Evolutionary conservation across 2,113 vertebrate genomes (phyloP), one percentile per base, ranked within the genome.

Genomic region (Eulacestoma nigropectus): DNA sequence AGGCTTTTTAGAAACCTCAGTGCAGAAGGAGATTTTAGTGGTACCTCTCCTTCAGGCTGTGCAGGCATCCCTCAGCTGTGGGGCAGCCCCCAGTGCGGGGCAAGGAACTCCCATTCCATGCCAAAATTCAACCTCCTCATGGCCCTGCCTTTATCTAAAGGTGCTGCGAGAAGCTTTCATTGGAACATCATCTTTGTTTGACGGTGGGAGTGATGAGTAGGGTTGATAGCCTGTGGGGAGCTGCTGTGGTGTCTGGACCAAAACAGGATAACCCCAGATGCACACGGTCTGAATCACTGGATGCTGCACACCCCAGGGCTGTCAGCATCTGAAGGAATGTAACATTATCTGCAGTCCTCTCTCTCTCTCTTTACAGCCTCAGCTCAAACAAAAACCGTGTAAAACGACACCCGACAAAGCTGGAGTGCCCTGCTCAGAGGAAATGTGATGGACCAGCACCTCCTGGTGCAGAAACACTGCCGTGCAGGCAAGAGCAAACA

Each of bases 21-120:
- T 13, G 32, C 35, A 52, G 0, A 3, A 21, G 23, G 32, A 42
- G 8, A 27, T 42, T 56, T 75, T 29, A 41, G 37, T 25, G n/a
- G 9, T 12, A n/a, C 23, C 12, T 57, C 17, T 10, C 17, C 52
- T 32, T 56, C 39, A 25, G 39, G 33, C n/a, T 42, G 9, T 14
- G 14, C 47, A n/a, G 29, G 42, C 6, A 33, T 11, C 33, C n/a
- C 56, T 16, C 30, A 17, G 30, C n/a, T 2, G 1, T 1, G 10
- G 29, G 29, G n/a, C 52, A 80, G 62, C 8, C 7, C 23, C 4
- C 12, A 0, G 2, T 17, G 41, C 2, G 1, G 19, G 30, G 16
- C 0, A 1, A 63, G n/a, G 14, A 85, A 7, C 19, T 53, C 35
- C 39, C 22, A 26, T 6, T 55, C 4, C 0, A 7, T 29, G 16